Evolutionary conservation across 1,140 invertebrate genomes (phyloP).

Genomic region (Phortica variegata): DNA sequence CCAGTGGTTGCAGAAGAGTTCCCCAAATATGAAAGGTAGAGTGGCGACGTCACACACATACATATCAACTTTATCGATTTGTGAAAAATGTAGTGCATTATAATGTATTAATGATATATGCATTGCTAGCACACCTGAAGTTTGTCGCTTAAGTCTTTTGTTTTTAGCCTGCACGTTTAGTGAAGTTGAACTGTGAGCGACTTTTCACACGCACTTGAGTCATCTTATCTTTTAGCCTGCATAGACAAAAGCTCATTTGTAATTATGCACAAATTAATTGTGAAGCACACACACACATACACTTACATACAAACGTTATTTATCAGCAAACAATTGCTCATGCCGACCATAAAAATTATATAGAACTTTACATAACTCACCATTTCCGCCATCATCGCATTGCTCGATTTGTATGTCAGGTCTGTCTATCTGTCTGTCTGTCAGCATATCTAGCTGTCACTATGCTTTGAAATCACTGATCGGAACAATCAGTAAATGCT

Average conservation of each 20-base stretch:
- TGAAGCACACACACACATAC: constrained; percentile 14
- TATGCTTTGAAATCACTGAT: constrained; percentile 42
- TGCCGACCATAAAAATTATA: constrained; percentile 5
- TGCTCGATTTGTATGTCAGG: too few species aligned
- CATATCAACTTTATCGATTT: not conserved
- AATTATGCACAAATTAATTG: constrained; percentile 26
- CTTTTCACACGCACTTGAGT: constrained; percentile 7
- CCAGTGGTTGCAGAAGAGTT: constrained; percentile 19
- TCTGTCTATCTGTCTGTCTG: too few species aligned
- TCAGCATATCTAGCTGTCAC: too few species aligned
- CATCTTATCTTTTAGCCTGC: constrained; percentile 17
- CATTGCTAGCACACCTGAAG: too few species aligned
- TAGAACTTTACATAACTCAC: constrained; percentile 36
- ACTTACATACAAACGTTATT: constrained; percentile 12
- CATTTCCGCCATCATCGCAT: constrained; percentile 52
- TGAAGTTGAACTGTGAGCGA: too few species aligned
- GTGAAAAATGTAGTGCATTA: not conserved
- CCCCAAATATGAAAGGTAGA: not conserved
- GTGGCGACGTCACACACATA: not conserved
- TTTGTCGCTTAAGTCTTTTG: constrained; percentile 43
- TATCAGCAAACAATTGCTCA: constrained; percentile 10
- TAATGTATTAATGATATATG: too few species aligned
- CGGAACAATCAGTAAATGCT: constrained; percentile 49
- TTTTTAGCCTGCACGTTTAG: too few species aligned
- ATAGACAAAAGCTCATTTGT: constrained; percentile 21